A percentile compares a stretch with the other conserved stretches of the same genome.
These are phyloP conservation scores for Struthio camelus DNA, from an alignment of 2,113 vertebrate species.

Conservation along the genomic window DNA sequence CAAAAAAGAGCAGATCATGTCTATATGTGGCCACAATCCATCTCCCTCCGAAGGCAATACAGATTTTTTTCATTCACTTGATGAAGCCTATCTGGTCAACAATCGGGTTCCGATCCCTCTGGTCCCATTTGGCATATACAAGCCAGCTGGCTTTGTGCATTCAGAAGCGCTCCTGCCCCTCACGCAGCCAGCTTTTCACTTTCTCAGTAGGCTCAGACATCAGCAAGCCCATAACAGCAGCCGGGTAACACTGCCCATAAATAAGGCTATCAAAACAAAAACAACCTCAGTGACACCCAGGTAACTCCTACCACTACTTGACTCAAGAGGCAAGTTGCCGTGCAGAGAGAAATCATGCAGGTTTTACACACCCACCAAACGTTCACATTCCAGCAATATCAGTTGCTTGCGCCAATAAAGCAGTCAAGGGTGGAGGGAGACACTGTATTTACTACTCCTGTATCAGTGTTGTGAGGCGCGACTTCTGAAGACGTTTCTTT, in stretches of 20 bases:
- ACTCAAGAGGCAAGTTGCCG: background rate
- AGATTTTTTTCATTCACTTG: background rate
- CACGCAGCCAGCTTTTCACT: background rate
- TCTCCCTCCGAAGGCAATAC: background rate
- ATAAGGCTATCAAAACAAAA: background rate
- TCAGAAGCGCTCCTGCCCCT: background rate
- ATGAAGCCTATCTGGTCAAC: accelerated
- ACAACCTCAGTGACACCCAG: background rate
- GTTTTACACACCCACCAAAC: background rate
- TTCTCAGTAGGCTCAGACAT: background rate
- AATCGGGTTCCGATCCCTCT: accelerated
- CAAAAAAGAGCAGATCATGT: background rate
- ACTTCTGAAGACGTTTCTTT: background rate
- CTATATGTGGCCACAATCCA: background rate
- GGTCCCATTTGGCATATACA: background rate
- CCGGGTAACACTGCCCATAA: background rate
- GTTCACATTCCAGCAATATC: background rate
- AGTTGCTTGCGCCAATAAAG: background rate
- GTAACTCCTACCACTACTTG: accelerated
- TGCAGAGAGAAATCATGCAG: accelerated
- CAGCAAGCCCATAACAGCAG: accelerated
- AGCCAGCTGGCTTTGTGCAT: background rate
- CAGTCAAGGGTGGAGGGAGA: background rate
- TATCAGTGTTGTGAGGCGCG: background rate
- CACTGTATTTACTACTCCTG: accelerated